phyloP scores from a whole-genome alignment of 2,888 invertebrate species.

The Panorpa germanica region DNA sequence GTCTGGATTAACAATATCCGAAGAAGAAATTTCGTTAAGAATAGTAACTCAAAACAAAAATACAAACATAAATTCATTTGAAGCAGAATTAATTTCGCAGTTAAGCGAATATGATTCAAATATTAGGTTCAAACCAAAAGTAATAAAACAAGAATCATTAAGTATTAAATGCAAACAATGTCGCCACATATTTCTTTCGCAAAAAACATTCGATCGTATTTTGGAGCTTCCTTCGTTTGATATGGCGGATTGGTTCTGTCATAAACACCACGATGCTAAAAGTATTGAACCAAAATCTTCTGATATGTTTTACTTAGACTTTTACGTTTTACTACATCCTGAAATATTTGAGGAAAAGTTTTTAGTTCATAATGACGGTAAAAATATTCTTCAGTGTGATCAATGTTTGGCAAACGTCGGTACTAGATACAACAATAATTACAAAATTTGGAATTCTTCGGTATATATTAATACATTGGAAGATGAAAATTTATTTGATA shows the following conservation, averaged over 20 bases:
- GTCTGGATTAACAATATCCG: too few species aligned
- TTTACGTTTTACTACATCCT: conserved; percentile 31
- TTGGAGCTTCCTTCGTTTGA: conserved; percentile 41
- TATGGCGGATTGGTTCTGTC: conserved; percentile 47
- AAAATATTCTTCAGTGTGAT: conserved; percentile 32
- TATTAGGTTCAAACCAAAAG: too few species aligned
- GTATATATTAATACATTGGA: conserved; percentile 23
- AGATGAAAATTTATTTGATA: conserved; percentile 15
- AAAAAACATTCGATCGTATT: conserved; percentile 31
- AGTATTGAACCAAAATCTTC: too few species aligned
- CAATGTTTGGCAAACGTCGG: conserved; percentile 39
- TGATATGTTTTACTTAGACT: conserved; percentile 37
- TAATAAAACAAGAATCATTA: too few species aligned
- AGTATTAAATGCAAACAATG: too few species aligned
- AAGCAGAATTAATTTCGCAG: too few species aligned
- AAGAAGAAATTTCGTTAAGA: too few species aligned
- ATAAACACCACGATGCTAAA: conserved; percentile 26
- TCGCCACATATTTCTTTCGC: too few species aligned
- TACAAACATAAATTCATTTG: too few species aligned
- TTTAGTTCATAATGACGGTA: conserved; percentile 26
- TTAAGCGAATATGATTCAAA: too few species aligned
- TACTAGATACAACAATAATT: conserved; percentile 22
- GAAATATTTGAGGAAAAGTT: conserved; percentile 24
- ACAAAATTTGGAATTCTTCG: conserved; percentile 36
- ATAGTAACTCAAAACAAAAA: too few species aligned